These are phyloP conservation scores for Harpagoxenus sublaevis DNA, from an alignment of 2,888 invertebrate species.

Conservation along the genomic window DNA sequence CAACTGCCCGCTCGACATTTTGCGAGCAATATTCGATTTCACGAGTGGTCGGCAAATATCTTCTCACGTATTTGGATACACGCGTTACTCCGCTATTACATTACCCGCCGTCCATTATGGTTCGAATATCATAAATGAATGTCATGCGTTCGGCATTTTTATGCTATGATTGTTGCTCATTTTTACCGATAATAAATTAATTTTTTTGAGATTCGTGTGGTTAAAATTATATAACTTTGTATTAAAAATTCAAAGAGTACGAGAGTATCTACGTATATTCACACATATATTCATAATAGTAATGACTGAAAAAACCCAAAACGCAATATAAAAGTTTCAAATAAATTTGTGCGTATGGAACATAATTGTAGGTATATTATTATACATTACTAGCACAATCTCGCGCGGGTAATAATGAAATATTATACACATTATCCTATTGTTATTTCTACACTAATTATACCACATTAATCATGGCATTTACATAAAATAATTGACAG, in stretches of 20 bases:
- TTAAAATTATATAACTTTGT: neutral
- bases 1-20: conserved; percentile 12
- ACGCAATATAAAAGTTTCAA: neutral
- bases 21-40: conserved; percentile 48
- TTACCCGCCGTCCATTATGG: conserved; percentile 3
- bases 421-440: conserved; percentile 7
- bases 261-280: neutral
- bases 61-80: conserved; percentile 34
- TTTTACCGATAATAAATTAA: neutral
- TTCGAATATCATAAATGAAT: conserved; percentile 36
- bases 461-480: conserved; percentile 27
- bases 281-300: neutral
- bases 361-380: neutral
- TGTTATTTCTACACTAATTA: conserved; percentile 36
- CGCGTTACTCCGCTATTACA: conserved; percentile 31
- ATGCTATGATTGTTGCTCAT: conserved; percentile 2
- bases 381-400: neutral
- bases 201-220: neutral
- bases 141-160: neutral
- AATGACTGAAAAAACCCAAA: neutral
- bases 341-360: neutral
- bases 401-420: neutral
- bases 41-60: conserved; percentile 43
- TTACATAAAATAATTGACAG: conserved; percentile 17
- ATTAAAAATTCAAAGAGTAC: neutral